Evolutionary conservation across 2,888 invertebrate genomes (phyloP).

Genomic region (Drosophila tripunctata): DNA sequence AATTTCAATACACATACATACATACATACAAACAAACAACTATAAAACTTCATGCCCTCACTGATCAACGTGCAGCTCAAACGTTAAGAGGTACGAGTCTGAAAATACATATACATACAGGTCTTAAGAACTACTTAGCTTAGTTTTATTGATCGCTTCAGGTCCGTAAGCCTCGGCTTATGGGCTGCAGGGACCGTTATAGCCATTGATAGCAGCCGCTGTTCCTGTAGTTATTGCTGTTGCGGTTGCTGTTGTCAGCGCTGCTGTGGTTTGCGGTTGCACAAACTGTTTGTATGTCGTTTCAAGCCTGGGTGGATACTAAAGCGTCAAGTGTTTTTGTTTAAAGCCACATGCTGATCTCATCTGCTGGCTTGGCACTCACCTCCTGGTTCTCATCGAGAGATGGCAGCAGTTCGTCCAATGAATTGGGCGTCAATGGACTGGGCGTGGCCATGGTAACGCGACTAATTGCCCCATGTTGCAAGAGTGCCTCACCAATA

Average conservation of each 20-base stretch:
- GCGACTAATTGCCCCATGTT: constrained; percentile 76
- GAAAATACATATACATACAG: too few relatives aligned
- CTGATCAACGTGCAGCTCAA: too few relatives aligned
- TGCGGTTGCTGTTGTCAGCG: constrained; percentile 11
- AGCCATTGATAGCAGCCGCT: constrained; percentile 51
- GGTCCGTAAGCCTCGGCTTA: constrained; percentile 85
- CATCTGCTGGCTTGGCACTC: constrained; percentile 41
- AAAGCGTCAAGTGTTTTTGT: constrained; percentile 17
- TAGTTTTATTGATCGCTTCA: constrained; percentile 4
- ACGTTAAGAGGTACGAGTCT: too few relatives aligned
- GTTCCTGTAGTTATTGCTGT: constrained; percentile 20
- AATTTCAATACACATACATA: constrained; percentile 4
- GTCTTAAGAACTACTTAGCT: constrained; percentile 22
- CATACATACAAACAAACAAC: neutral
- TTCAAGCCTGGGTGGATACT: constrained; percentile 75
- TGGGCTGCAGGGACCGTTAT: constrained; percentile 86
- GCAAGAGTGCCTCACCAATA: constrained; percentile 84
- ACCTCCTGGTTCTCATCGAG: constrained; percentile 92
- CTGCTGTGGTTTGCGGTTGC: constrained; percentile 54
- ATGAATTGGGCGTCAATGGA: constrained; percentile 92
- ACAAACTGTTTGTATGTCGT: constrained; percentile 63
- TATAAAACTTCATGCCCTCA: too few relatives aligned
- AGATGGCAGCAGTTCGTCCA: constrained; percentile 92
- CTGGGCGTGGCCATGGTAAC: constrained; percentile 87
- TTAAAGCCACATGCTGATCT: constrained; percentile 12